These are phyloP conservation scores for Drosophila mulleri DNA, from an alignment of 2,888 invertebrate genomes.

Conservation along the genomic window DNA sequence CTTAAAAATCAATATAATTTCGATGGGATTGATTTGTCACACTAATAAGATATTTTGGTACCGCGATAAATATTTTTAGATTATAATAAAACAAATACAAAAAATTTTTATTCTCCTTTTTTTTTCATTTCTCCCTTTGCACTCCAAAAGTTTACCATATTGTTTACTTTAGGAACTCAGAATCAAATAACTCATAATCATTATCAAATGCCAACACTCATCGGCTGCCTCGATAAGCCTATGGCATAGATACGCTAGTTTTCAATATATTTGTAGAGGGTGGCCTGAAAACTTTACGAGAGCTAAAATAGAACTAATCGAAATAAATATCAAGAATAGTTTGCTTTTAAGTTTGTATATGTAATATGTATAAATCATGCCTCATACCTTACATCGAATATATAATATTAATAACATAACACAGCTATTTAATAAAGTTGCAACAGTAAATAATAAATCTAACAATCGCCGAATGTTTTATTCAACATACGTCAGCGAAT, in stretches of 20 bases:
- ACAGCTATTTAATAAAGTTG: too few species aligned
- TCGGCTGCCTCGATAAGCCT: slow-evolving; percentile 20
- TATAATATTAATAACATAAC: too few species aligned
- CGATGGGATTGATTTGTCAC: not conserved
- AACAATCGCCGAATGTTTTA: too few species aligned
- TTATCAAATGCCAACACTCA: slow-evolving; percentile 20
- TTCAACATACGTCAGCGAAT: too few species aligned
- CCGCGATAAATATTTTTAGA: not conserved
- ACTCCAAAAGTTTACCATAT: not conserved
- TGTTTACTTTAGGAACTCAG: slow-evolving; percentile 30
- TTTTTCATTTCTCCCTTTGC: too few species aligned
- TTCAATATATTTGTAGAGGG: slow-evolving; percentile 1
- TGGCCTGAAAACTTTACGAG: not conserved
- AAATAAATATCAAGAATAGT: not conserved
- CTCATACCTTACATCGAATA: too few species aligned
- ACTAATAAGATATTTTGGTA: not conserved
- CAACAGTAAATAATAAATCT: too few species aligned
- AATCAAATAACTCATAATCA: slow-evolving; percentile 12
- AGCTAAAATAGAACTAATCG: not conserved
- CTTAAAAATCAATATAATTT: not conserved
- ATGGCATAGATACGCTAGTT: slow-evolving; percentile 21
- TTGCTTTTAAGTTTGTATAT: not conserved
- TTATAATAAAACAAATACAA: not conserved
- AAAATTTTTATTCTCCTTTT: not conserved
- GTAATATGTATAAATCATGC: too few species aligned